phyloP scores from a whole-genome alignment of 2,888 invertebrate genomes.

The Xanthia togata region DNA sequence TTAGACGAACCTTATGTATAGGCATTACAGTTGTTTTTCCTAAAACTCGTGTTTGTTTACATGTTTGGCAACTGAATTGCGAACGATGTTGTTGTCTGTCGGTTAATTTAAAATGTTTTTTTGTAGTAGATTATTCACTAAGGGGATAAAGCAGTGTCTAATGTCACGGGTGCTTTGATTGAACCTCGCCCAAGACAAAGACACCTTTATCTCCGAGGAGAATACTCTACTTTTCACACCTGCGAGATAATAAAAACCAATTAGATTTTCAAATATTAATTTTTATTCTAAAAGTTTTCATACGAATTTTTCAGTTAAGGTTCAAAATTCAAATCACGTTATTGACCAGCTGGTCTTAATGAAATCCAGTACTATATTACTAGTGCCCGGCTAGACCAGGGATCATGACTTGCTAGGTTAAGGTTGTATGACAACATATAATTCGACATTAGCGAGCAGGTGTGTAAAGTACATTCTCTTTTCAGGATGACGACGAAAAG shows the following conservation, averaged over 20 bases:
- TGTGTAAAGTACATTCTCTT: background rate
- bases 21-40: too few species aligned
- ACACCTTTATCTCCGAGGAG: too few species aligned
- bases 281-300: background rate
- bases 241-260: background rate
- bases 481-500: slow-evolving; percentile 95
- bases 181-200: too few species aligned
- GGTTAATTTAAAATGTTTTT: too few species aligned
- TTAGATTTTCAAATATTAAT: too few species aligned
- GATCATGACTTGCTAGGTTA: background rate
- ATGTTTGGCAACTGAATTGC: too few species aligned
- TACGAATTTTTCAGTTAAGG: background rate
- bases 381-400: background rate
- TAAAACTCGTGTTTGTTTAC: too few species aligned
- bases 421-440: background rate
- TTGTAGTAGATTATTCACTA: too few species aligned
- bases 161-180: too few species aligned
- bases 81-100: too few species aligned
- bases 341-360: background rate
- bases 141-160: too few species aligned
- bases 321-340: background rate
- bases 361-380: background rate
- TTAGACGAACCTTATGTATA: too few species aligned
- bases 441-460: background rate
- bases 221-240: background rate